phyloP scores from a whole-genome alignment of 1,140 invertebrate genomes.

The Asbolus verrucosus region DNA sequence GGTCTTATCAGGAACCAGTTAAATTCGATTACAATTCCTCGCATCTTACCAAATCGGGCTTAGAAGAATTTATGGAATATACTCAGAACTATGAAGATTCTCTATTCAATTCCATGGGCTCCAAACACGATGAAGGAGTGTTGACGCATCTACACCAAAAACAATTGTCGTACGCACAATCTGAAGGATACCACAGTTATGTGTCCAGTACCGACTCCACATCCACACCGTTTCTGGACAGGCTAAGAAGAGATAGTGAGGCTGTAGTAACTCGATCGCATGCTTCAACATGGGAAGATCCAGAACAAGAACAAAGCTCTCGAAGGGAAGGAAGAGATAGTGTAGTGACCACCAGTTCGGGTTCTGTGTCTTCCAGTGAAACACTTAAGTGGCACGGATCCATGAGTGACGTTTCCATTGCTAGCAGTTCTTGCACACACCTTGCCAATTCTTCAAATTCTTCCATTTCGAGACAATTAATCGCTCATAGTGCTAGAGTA shows the following conservation, averaged over 20 bases:
- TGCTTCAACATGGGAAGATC: slow-evolving; percentile 68
- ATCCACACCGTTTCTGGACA: slow-evolving; percentile 83
- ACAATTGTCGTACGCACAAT: slow-evolving; percentile 82
- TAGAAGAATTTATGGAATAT: slow-evolving; percentile 65
- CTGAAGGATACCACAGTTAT: slow-evolving; percentile 85
- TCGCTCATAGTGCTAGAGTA: slow-evolving; percentile 83
- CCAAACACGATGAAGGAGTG: slow-evolving; percentile 58
- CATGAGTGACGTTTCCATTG: slow-evolving; percentile 80
- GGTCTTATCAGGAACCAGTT: slow-evolving; percentile 70
- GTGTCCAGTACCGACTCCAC: slow-evolving; percentile 84
- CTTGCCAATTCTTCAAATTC: slow-evolving; percentile 55
- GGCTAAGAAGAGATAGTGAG: slow-evolving; percentile 72
- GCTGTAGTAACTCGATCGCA: slow-evolving; percentile 67
- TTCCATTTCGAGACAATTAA: slow-evolving; percentile 70
- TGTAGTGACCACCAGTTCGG: slow-evolving; percentile 76
- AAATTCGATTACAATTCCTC: slow-evolving; percentile 51
- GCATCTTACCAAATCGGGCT: slow-evolving; percentile 58
- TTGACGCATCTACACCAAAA: slow-evolving; percentile 76
- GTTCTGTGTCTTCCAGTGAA: slow-evolving; percentile 81
- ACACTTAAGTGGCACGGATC: slow-evolving; percentile 87
- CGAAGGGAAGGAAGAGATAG: slow-evolving; percentile 72
- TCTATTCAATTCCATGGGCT: slow-evolving; percentile 57
- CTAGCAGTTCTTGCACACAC: slow-evolving; percentile 66
- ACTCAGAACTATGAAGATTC: slow-evolving; percentile 67
- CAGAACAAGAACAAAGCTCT: slow-evolving; percentile 62